Evolutionary conservation across 2,888 invertebrate genomes (phyloP), one percentile per base, ranked within the genome.

Genomic region (Orchesellides sinensis): DNA sequence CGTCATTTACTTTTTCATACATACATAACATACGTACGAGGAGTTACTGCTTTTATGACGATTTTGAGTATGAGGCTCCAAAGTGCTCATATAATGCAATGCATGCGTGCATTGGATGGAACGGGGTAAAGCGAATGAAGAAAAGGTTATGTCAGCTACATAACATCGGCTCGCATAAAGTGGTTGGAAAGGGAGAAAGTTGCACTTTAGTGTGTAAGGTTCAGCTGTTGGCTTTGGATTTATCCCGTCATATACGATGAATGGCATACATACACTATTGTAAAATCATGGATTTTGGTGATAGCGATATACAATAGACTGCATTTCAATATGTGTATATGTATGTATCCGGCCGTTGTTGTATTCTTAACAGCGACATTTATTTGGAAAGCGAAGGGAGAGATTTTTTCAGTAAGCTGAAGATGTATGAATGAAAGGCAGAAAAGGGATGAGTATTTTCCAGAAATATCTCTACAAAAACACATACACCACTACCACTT

Each of bases 401-500:
- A 63, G 65, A 74, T 66, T 69, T 49, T 66, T 45, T 74, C n/a
- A n/a, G n/a, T n/a, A n/a, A n/a, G 8, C 25, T 27, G 10, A 32
- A 69, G 54, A 69, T 54, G 25, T 25, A 69, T 69, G 68, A 68
- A 47, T 68, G 54, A 59, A 78, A 59, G 59, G 59, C 1, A 45
- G 23, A 77, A 49, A 56, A 68, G 45, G 66, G 66, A 56, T 74
- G 65, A 65, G 74, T 19, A 63, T 1, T 75, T 66, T 75, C 47
- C 56, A 45, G 29, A 74, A 56, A 68, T 75, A 75, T 68, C 56
- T 75, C 25, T 14, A 73, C 63, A 63, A n/a, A 23, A 6, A 29
- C 17, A 23, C 61, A 35, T 56, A 77, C 56, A 78, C 77, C 77
- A 78, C 77, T 78, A 78, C 77, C 77, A 78, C 77, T 78, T 78